Evolutionary conservation across 92 coral and sea anemone species (phyloP).

Genomic region (Ricordea florida): DNA sequence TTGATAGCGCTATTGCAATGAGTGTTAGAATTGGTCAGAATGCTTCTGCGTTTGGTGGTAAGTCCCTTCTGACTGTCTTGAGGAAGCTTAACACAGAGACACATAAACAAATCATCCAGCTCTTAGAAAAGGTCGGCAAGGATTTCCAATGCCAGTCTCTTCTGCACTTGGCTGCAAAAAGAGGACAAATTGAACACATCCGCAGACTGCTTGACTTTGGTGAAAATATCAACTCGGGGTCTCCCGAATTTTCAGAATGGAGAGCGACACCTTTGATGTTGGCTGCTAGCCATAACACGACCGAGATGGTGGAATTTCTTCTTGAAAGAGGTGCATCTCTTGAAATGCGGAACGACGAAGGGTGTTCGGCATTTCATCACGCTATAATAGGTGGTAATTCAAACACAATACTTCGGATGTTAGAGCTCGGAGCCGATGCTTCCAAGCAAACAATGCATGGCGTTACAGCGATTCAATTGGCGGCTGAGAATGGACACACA

Average conservation of each 20-base stretch:
- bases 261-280: conserved; percentile 58
- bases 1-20: conserved; percentile 57
- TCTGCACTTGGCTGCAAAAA: conserved; percentile 53
- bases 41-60: neutral
- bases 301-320: conserved; percentile 40
- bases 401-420: conserved; percentile 10
- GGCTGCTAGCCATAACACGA: conserved; percentile 39
- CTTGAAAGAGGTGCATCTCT: conserved; percentile 44
- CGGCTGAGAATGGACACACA: conserved; percentile 40
- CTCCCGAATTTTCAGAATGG: conserved; percentile 12
- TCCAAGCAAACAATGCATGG: neutral
- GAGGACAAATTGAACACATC: conserved; percentile 41
- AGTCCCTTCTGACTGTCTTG: neutral
- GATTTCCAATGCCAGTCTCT: conserved; percentile 28
- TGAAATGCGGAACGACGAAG: conserved; percentile 1
- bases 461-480: conserved; percentile 33
- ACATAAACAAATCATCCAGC: conserved; percentile 22
- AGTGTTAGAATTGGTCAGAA: neutral
- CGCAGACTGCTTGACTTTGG: conserved; percentile 39
- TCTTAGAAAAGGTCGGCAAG: conserved; percentile 19
- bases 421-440: conserved; percentile 42
- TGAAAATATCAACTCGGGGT: conserved; percentile 24
- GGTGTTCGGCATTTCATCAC: conserved; percentile 34
- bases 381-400: conserved; percentile 43
- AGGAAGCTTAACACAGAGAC: neutral